Percentiles rank a stretch among this genome's conserved stretches.
These are phyloP conservation scores for Callipepla californica DNA, from an alignment of 2,113 vertebrate genomes.

Conservation along the genomic window DNA sequence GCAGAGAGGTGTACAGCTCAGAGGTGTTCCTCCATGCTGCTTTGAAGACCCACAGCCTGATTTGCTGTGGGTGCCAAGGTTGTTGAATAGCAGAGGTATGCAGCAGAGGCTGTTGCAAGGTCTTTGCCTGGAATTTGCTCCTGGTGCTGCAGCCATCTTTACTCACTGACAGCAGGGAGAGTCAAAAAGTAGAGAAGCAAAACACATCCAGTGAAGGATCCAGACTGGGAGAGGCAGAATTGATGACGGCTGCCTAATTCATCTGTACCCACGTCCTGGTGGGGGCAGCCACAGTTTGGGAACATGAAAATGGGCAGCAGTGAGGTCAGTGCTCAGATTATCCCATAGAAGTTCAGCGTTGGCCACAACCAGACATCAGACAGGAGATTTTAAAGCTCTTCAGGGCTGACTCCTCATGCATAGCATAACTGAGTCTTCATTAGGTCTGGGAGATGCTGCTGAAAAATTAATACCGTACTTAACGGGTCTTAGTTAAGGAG, in stretches of 20 bases:
- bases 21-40: fast-evolving
- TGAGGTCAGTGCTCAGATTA: fast-evolving
- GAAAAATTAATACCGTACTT: slow-evolving; percentile 54
- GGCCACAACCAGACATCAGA: neutral
- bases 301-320: neutral
- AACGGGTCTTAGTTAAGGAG: neutral
- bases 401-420: neutral
- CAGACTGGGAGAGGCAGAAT: neutral
- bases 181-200: neutral
- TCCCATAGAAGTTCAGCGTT: neutral
- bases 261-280: neutral
- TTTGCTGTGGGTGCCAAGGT: neutral
- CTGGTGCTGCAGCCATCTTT: neutral
- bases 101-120: neutral
- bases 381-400: neutral
- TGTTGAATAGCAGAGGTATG: neutral
- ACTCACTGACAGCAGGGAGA: neutral
- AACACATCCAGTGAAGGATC: neutral
- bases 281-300: neutral
- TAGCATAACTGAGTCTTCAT: slow-evolving; percentile 26
- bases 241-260: neutral
- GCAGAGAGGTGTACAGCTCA: neutral
- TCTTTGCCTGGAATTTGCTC: neutral
- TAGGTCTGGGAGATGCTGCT: slow-evolving; percentile 23
- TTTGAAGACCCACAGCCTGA: neutral